Base-by-base conservation (phyloP, 1,140 invertebrate species). In the Araneus ventricosus region DNA sequence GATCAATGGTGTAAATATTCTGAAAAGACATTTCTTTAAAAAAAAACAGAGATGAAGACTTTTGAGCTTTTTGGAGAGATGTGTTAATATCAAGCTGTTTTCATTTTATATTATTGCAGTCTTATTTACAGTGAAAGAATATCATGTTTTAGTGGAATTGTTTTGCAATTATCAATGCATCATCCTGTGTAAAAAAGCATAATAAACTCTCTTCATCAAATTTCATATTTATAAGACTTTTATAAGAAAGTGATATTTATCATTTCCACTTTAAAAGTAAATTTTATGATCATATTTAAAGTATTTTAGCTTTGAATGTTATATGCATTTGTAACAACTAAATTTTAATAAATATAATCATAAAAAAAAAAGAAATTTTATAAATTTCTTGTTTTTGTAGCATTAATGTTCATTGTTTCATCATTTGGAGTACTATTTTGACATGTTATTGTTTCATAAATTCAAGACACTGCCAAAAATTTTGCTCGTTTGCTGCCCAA, bases 1-100 rank as follows among this genome's bases (percentile, higher is more conserved):
- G 94, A 90, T 94, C 93, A 34, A 94, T 94, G 86, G 94, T 94
- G 93, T 94, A 93, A 93, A 91, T 84, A 84, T 80, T 34, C 30
- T 88, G 27, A 90, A 61, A 30, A 30, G 17, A 86, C 27, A 8
- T 86, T 86, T 86, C 27, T 63, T 34, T 87, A 87, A 87, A 87
- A 24, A 20, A 61, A 27, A 24, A 41, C 39, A 14, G 45, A 1
- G 45, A 52, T 17, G 45, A 52, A 17, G 45, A 52, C 8, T 37
- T 34, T 75, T 34, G 70, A 75, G 70, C 70, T 75, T 75, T 67
- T 75, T 34, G 17, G 6, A 75, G 34, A 14, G 70, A 20, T 34
- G 34, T 52, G 3, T 20, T 34, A 37, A 37, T 75, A 75, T 75
- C 34, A 4, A 75, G 30, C 37, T 30, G 37, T 75, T 75, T 22